Evolutionary conservation across 2,888 invertebrate genomes (phyloP).

Genomic region (Mantis religiosa): DNA sequence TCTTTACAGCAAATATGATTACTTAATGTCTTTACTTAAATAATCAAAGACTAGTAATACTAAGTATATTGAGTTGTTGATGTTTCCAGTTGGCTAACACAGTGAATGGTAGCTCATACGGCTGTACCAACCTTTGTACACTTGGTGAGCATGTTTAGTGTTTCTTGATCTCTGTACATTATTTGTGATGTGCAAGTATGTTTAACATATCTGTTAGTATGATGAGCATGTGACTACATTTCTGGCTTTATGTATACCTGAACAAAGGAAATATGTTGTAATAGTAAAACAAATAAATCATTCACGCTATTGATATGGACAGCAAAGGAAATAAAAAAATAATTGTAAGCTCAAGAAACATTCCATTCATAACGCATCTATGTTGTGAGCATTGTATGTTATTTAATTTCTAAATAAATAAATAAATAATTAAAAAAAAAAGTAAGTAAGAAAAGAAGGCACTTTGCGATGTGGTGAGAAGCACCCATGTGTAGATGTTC

Average conservation of each 20-base stretch:
- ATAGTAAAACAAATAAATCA: background rate
- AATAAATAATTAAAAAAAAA: no score
- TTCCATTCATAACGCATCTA: background rate
- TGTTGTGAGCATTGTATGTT: background rate
- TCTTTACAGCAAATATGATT: no score
- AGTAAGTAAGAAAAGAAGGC: background rate
- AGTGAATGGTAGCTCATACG: background rate
- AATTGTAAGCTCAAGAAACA: background rate
- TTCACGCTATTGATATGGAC: background rate
- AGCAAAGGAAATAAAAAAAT: background rate
- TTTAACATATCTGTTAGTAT: constrained; percentile 22
- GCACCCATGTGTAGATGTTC: background rate
- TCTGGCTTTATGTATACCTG: background rate
- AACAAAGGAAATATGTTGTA: background rate
- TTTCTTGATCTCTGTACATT: constrained; percentile 20
- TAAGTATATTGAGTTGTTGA: background rate
- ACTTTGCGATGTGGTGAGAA: background rate
- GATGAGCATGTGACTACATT: background rate
- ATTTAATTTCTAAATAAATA: background rate
- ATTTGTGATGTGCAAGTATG: constrained; percentile 20
- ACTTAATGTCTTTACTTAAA: no score
- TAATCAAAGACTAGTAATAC: no score
- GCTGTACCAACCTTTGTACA: background rate
- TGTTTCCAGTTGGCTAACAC: background rate
- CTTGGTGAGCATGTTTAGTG: constrained; percentile 17